Evolutionary conservation across 2,888 invertebrate genomes (phyloP).

Genomic region (Malthinus flaveolus): DNA sequence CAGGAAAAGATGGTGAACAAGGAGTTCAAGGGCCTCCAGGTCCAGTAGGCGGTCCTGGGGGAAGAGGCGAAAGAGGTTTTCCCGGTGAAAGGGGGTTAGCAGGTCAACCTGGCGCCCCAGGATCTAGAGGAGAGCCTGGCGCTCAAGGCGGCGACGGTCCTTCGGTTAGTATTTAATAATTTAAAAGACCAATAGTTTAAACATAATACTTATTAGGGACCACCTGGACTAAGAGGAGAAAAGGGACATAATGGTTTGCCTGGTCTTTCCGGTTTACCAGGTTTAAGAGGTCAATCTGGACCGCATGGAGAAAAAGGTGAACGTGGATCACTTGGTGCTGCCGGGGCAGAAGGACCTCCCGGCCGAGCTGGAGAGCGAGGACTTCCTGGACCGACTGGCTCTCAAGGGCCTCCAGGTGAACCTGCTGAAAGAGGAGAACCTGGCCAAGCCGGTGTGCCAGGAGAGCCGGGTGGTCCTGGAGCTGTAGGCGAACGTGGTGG

Average conservation of each 20-base stretch:
- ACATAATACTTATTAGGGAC: constrained; percentile 57
- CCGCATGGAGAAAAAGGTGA: constrained; percentile 76
- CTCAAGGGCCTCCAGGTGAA: constrained; percentile 78
- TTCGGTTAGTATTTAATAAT: constrained; percentile 56
- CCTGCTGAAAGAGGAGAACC: constrained; percentile 79
- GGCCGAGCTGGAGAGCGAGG: constrained; percentile 74
- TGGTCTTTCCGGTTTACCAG: constrained; percentile 74
- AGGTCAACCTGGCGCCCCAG: constrained; percentile 68
- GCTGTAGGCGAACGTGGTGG: constrained; percentile 74
- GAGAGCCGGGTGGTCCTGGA: constrained; percentile 74
- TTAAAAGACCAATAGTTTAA: background rate
- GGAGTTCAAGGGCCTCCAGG: constrained; percentile 70
- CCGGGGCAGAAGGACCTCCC: constrained; percentile 77
- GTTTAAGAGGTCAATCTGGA: constrained; percentile 68
- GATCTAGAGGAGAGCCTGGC: constrained; percentile 68
- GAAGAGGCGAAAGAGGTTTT: constrained; percentile 67
- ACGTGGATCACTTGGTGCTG: constrained; percentile 67
- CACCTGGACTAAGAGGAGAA: constrained; percentile 66
- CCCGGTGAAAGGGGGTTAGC: constrained; percentile 75
- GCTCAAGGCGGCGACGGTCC: constrained; percentile 70
- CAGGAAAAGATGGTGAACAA: constrained; percentile 81
- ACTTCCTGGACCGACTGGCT: constrained; percentile 73
- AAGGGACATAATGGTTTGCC: constrained; percentile 73
- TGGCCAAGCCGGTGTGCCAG: constrained; percentile 71
- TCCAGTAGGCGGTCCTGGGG: constrained; percentile 59